Evolutionary conservation across 2,113 vertebrate genomes (phyloP).

Genomic region (Glareola pratincola): DNA sequence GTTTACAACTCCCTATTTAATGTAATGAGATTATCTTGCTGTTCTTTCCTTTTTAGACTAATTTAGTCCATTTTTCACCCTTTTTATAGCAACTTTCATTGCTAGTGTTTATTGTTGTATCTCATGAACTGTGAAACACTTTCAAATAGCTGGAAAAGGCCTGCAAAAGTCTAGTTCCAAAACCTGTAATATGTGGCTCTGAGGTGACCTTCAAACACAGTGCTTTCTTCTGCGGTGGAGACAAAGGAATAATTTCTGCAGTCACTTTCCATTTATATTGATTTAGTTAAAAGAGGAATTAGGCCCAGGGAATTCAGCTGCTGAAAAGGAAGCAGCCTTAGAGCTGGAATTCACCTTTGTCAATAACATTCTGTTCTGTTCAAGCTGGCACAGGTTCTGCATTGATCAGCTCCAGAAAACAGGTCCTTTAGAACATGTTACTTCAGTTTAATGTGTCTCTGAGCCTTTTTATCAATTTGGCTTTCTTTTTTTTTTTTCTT

Average conservation of each 20-base stretch:
- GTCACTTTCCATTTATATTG: neutral
- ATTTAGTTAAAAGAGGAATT: neutral
- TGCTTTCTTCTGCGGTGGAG: neutral
- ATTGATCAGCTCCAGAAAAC: neutral
- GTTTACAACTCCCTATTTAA: neutral
- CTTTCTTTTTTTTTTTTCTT: fast-evolving
- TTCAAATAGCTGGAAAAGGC: neutral
- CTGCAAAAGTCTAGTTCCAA: neutral
- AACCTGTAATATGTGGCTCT: neutral
- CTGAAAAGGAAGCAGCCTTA: neutral
- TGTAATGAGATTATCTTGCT: neutral
- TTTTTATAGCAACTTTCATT: neutral
- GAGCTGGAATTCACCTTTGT: neutral
- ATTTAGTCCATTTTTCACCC: neutral
- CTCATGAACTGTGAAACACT: neutral
- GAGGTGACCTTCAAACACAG: neutral
- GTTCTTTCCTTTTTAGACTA: neutral
- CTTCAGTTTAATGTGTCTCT: neutral
- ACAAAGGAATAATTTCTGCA: neutral
- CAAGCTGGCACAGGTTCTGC: neutral
- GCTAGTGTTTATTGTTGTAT: neutral
- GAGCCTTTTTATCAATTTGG: neutral
- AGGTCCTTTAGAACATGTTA: neutral
- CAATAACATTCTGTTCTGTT: neutral
- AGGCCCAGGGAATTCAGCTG: neutral